phyloP scores from a whole-genome alignment of 2,888 invertebrate species.

The Neoaliturus tenellus region DNA sequence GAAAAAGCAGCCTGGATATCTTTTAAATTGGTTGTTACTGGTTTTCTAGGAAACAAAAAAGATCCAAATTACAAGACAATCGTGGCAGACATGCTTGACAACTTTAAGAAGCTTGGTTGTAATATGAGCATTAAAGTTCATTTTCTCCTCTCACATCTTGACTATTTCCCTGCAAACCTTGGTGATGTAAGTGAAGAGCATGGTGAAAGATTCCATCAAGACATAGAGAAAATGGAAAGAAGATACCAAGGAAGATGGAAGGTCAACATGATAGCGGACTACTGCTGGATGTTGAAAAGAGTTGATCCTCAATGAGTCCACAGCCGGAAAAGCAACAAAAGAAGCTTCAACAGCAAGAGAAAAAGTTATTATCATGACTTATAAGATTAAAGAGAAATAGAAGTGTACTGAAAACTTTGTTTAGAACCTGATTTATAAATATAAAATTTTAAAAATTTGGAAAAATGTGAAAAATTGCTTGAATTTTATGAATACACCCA shows the following conservation, averaged over 20 bases:
- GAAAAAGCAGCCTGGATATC: constrained; percentile 62
- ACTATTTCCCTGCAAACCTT: constrained; percentile 70
- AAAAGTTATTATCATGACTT: constrained; percentile 34
- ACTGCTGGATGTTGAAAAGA: constrained; percentile 66
- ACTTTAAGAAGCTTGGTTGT: constrained; percentile 65
- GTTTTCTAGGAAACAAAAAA: constrained; percentile 58
- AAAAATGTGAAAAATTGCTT: constrained; percentile 5
- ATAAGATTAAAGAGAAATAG: neutral
- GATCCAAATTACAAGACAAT: constrained; percentile 57
- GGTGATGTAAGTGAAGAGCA: constrained; percentile 70
- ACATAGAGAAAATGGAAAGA: constrained; percentile 68
- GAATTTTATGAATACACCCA: neutral
- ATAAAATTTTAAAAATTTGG: neutral
- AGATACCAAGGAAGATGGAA: constrained; percentile 69
- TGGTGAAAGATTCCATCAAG: constrained; percentile 70
- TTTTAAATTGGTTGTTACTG: constrained; percentile 57
- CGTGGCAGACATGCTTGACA: constrained; percentile 58
- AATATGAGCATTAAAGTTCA: constrained; percentile 70
- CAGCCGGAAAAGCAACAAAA: constrained; percentile 44
- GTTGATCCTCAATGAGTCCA: constrained; percentile 41
- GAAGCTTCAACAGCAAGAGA: constrained; percentile 14
- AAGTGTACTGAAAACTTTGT: constrained; percentile 14
- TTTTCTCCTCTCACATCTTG: constrained; percentile 69
- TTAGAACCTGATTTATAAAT: neutral
- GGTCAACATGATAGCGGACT: constrained; percentile 69